phyloP scores from a whole-genome alignment of 2,888 invertebrate species.

The Pemphredon lugubris region DNA sequence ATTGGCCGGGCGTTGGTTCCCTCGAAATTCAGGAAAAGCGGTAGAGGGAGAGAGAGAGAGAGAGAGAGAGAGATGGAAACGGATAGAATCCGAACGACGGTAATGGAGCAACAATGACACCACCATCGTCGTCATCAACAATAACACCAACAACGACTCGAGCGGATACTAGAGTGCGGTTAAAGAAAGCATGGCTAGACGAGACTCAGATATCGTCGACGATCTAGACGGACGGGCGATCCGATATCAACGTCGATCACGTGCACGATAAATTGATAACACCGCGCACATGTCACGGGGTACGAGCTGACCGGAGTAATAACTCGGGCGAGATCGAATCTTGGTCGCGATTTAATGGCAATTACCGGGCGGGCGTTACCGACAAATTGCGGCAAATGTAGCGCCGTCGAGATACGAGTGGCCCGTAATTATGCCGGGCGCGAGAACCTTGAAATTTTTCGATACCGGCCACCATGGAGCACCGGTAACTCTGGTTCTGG shows the following conservation, averaged over 20 bases:
- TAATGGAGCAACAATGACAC: too few relatives aligned
- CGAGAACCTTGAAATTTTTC: conserved; percentile 59
- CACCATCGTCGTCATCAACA: too few relatives aligned
- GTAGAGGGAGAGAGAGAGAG: neutral
- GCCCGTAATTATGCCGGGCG: conserved; percentile 55
- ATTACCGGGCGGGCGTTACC: conserved; percentile 67
- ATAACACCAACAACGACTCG: too few relatives aligned
- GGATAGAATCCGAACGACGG: neutral
- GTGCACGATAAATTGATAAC: conserved; percentile 61
- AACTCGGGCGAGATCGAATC: conserved; percentile 68
- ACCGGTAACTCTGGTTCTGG: conserved; percentile 67
- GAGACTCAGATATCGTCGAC: conserved; percentile 37
- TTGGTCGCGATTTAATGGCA: conserved; percentile 75
- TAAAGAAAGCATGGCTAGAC: conserved; percentile 6
- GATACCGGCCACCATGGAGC: conserved; percentile 54
- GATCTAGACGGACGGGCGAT: conserved; percentile 54
- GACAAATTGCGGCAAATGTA: conserved; percentile 74
- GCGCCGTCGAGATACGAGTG: conserved; percentile 29
- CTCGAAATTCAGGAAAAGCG: conserved; percentile 24
- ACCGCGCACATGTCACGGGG: conserved; percentile 31
- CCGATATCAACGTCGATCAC: conserved; percentile 53
- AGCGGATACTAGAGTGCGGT: too few relatives aligned
- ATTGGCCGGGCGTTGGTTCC: conserved; percentile 24
- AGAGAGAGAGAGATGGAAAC: neutral
- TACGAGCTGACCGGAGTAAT: conserved; percentile 38